Percentiles rank a stretch among this genome's conserved stretches.
These are phyloP conservation scores for Leptinotarsa peninsularis DNA, from an alignment of 2,888 invertebrate species.

Conservation along the genomic window DNA sequence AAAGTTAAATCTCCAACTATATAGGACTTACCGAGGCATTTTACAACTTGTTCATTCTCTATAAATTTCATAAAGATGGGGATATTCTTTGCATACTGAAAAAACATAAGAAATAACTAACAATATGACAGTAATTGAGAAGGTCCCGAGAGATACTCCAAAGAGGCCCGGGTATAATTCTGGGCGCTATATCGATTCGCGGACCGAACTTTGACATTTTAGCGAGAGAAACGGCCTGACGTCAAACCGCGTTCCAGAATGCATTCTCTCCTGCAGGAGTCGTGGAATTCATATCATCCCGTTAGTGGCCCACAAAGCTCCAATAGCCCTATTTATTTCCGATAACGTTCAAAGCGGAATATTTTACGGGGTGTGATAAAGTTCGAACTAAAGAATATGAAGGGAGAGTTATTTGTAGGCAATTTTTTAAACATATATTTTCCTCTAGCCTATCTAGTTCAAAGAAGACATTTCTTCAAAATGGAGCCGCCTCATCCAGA, in stretches of 20 bases:
- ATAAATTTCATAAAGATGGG: constrained; percentile 1
- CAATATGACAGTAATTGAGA: constrained; percentile 5
- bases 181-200: constrained; percentile 55
- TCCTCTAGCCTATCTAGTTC: too few species aligned
- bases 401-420: neutral
- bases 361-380: neutral
- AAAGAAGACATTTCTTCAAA: too few species aligned
- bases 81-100: neutral
- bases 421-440: neutral
- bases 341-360: neutral
- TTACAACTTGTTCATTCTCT: neutral
- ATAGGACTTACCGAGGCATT: neutral
- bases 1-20: neutral
- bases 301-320: constrained; percentile 5
- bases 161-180: constrained; percentile 49
- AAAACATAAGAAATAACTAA: neutral
- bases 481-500: too few species aligned
- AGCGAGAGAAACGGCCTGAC: constrained; percentile 42
- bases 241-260: constrained; percentile 37
- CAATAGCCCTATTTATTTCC: neutral
- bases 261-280: constrained; percentile 23
- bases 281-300: constrained; percentile 14
- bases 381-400: neutral
- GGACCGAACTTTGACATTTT: constrained; percentile 57
- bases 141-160: constrained; percentile 15